Evolutionary conservation across 2,888 invertebrate genomes (phyloP).

Genomic region (Byasa hedistus): DNA sequence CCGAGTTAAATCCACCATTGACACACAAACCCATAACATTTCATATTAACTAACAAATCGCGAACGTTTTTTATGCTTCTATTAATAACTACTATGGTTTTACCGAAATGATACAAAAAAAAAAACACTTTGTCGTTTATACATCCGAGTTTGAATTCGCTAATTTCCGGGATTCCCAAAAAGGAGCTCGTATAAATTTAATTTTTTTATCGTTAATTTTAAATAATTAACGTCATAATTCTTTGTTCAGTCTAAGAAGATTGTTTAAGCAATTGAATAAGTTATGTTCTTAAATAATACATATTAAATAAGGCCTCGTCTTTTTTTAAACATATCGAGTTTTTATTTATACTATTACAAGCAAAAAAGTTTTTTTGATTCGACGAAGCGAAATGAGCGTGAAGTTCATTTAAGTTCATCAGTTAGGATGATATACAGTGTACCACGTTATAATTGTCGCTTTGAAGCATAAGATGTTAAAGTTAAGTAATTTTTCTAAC

Average conservation of each 20-base stretch:
- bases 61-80: neutral
- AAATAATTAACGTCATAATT: neutral
- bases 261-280: neutral
- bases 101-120: conserved; percentile 3
- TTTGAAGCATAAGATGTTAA: no score
- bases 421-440: no score
- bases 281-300: neutral
- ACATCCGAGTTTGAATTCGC: neutral
- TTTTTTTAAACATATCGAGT: neutral
- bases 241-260: neutral
- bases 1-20: no score
- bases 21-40: neutral
- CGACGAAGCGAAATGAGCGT: no score
- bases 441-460: no score
- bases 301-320: neutral
- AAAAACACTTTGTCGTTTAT: neutral
- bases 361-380: no score
- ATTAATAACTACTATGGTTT: conserved; percentile 1
- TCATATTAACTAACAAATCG: neutral
- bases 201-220: neutral
- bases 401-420: no score
- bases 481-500: no score
- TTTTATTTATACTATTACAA: no score
- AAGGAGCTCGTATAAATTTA: neutral
- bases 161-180: conserved; percentile 14